phyloP scores from a whole-genome alignment of 2,888 invertebrate genomes.

The Drosophila birchii region DNA sequence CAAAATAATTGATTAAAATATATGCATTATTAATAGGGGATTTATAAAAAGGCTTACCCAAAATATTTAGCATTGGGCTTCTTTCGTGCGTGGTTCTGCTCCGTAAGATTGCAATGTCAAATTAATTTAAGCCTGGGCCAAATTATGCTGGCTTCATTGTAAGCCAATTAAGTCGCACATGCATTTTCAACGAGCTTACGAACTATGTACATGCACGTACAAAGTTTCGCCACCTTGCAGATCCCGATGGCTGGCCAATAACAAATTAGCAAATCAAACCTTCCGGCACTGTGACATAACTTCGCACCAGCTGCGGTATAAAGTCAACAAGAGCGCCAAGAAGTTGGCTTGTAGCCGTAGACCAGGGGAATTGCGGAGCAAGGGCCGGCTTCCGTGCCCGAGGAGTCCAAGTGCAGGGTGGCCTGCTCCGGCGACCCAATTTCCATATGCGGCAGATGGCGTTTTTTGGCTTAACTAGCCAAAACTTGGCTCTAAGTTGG shows the following conservation, averaged over 20 bases:
- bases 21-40: not conserved
- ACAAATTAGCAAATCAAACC: slow-evolving; percentile 74
- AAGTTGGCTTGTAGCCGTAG: slow-evolving; percentile 41
- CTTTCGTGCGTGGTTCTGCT: not conserved
- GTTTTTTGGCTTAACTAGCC: slow-evolving; percentile 74
- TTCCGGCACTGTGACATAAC: slow-evolving; percentile 62
- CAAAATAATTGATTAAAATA: not conserved
- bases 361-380: slow-evolving; percentile 60
- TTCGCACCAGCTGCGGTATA: slow-evolving; percentile 70
- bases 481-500: slow-evolving; percentile 71
- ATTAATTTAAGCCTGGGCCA: slow-evolving; percentile 15
- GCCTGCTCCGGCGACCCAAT: slow-evolving; percentile 59
- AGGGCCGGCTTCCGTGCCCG: not conserved
- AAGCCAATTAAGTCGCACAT: slow-evolving; percentile 26
- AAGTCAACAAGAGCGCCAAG: slow-evolving; percentile 65
- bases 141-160: slow-evolving; percentile 16
- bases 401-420: slow-evolving; percentile 23
- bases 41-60: not conserved
- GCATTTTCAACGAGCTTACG: slow-evolving; percentile 24
- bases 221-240: slow-evolving; percentile 23
- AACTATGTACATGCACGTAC: slow-evolving; percentile 6
- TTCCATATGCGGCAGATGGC: slow-evolving; percentile 69
- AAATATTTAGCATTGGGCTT: not conserved
- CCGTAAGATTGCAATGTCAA: not conserved
- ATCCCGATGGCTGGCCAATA: slow-evolving; percentile 53